Base-by-base conservation (phyloP, 2,797 vertebrate species). In the Mormyrus proboscirostris region DNA sequence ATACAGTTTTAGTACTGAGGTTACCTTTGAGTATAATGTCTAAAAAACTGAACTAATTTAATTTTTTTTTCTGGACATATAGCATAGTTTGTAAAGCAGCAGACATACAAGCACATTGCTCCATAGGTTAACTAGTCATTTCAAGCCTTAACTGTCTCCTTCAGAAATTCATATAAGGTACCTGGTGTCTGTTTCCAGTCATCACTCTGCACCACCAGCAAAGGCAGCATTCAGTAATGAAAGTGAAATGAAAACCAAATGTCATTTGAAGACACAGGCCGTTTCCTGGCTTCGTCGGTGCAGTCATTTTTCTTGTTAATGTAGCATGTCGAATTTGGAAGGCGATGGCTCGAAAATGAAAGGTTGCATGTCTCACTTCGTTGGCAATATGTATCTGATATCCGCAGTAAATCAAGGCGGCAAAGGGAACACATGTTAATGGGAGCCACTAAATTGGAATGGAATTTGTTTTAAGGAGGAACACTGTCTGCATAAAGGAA, bases 341-440 rank as follows among this genome's bases (percentile, higher is more conserved):
- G 94, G 95, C 91, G 93, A 94, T 92, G 90, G 94, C 92, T 93
- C 94, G 94, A 94, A 95, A 95, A 96, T 96, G 95, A 96, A 96
- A 96, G 95, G 95, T 95, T 96, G 95, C 94, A 96, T 93, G 94
- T 96, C 95, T 96, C 96, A 96, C 95, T 96, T 95, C 93, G 94
- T 95, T 95, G 95, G 95, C 95, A 95, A 96, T 96, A 92, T 93
- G 92, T 92, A 92, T 93, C 92, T 94, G 93, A 94, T 93, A 92
- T 89, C 90, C 53, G 88, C 92, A 91, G 92, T 93, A 93, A 93
- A 93, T 93, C 93, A 94, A 90, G 90, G 90, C 10, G 65, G 87
- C 88, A 90, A 50, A 69, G 90, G 91, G 90, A 92, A 92, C 91
- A 91, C 91, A 89, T 92, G 92, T 92, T 93, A 93, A 93, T 93